These are phyloP conservation scores for Ardeotis arabs DNA, from an alignment of 2,113 vertebrate genomes.

Conservation along the genomic window DNA sequence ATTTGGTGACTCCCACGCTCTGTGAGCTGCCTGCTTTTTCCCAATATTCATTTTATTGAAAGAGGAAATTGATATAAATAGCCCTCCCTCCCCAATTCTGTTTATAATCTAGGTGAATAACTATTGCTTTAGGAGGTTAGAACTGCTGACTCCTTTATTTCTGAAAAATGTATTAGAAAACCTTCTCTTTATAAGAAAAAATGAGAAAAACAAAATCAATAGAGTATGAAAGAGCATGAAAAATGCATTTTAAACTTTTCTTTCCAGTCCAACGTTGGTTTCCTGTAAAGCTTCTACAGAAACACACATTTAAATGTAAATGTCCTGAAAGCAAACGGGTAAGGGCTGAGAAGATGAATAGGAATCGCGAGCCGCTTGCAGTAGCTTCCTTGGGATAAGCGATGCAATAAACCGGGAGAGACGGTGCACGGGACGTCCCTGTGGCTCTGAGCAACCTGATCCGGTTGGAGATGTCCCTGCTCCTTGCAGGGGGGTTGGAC, in stretches of 20 bases:
- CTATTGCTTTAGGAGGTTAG: constrained; percentile 48
- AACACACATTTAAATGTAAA: constrained; percentile 71
- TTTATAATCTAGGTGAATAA: constrained; percentile 60
- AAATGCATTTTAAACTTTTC: constrained; percentile 75
- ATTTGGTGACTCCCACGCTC: accelerated
- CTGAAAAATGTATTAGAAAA: constrained; percentile 62
- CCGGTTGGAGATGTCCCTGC: no score
- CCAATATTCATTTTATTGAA: background rate
- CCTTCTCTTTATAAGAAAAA: constrained; percentile 74
- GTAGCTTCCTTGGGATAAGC: background rate
- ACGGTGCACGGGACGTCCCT: background rate
- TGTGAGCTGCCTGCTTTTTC: background rate
- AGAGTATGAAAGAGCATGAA: constrained; percentile 76
- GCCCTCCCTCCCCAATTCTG: constrained; percentile 24
- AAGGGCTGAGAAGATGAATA: background rate
- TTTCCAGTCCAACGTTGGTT: constrained; percentile 11
- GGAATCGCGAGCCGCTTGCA: background rate
- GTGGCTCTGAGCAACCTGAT: no score
- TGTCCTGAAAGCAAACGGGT: constrained; percentile 55
- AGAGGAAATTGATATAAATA: constrained; percentile 56
- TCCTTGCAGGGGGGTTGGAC: no score
- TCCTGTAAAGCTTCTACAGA: constrained; percentile 67
- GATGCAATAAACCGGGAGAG: background rate
- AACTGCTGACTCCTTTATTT: constrained; percentile 61
- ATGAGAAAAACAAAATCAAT: constrained; percentile 75